Conservation (phyloP, 2,113 vertebrate genomes). For the Potamarius usumacintae region DNA sequence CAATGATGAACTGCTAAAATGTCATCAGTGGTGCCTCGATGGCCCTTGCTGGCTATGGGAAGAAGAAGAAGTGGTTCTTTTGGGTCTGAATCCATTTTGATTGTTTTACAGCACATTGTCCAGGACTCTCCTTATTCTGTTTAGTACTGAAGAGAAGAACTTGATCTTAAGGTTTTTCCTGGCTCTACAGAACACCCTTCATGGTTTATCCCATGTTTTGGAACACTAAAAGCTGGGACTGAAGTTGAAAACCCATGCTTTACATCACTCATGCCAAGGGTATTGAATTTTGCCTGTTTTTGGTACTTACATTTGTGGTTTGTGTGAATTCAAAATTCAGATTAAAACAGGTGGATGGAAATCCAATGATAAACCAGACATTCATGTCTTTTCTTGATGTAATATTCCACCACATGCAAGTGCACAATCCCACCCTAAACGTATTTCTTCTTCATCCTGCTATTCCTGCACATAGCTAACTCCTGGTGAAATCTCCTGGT, state of each 20-base stretch:
- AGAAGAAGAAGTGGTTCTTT: no score
- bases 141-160: no score
- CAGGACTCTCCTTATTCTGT: no score
- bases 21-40: no score
- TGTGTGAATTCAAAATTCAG: background rate
- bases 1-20: no score
- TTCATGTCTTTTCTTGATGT: background rate
- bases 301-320: background rate
- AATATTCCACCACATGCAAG: slow-evolving; percentile 14
- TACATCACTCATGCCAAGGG: background rate
- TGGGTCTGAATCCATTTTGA: no score
- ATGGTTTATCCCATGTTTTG: background rate
- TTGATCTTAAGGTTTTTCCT: background rate
- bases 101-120: no score
- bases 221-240: background rate
- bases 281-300: background rate
- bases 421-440: slow-evolving; percentile 10
- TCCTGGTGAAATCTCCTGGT: background rate
- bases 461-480: background rate
- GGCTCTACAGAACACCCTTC: background rate
- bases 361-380: background rate
- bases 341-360: background rate
- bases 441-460: slow-evolving; percentile 14
- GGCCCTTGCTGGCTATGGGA: no score
- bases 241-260: background rate